Base-by-base conservation (phyloP, 2,113 vertebrate species). In the Myocastor coypus region DNA sequence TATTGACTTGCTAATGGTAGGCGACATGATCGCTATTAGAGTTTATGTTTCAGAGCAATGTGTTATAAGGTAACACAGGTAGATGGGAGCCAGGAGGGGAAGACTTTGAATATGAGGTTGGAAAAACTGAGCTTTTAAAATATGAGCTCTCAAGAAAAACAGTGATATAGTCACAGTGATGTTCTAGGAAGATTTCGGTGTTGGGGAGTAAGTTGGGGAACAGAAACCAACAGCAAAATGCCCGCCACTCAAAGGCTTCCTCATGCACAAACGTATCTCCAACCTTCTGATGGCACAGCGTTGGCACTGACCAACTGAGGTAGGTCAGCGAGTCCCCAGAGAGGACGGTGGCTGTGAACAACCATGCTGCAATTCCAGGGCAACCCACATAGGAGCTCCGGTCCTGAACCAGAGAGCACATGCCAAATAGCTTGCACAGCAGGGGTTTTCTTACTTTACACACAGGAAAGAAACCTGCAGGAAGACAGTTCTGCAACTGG, bases 121-220 rank as follows among this genome's bases (percentile, higher is more conserved):
- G 91, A 32, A 92, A 84, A 85, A 46, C 64, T 42, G 37, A 94
- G 75, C 50, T 91, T 91, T 75, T 95, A 92, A 71, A 69, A 22
- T 55, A 34, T 66, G 26, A 17, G 32, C 7, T 92, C 40, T 85
- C 28, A 42, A 66, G 30, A 22, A 77, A 87, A 50, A 86, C 26
- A 75, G 20, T 40, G 77, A 20, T 80, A 55, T 19, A 55, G 30
- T 80, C 16, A n/a, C 50, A 68, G 22, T 66, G 30, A 42, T 37
- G 2, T 80, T 86, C 11, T 50, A 77, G 68, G 26, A 91, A 64
- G 14, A 92, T 86, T 75, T 96, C 24, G 28, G 37, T 50, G 46
- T 89, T 69, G 88, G 16, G 30, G 16, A n/a, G 88, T 59, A 95
- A 91, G 89, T 55, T 26, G 64, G 46, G 64, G 10, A 78, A 83